Conservation (phyloP, 2,888 invertebrate genomes). For the Chironomus tentans region DNA sequence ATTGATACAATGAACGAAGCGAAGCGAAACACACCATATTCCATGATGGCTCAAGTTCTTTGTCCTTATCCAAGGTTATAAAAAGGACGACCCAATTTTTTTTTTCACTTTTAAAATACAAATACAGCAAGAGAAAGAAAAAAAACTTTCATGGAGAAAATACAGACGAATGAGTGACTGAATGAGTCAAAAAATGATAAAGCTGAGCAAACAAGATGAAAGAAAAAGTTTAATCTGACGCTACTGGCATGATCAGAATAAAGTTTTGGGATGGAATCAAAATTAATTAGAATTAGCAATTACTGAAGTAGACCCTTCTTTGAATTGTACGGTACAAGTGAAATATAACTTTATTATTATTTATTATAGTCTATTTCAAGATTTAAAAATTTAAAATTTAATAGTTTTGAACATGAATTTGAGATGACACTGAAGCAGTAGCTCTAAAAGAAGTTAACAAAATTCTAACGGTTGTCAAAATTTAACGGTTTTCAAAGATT, state of each 20-base stretch:
- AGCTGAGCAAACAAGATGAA: neutral
- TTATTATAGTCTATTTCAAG: too few species aligned
- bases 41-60: conserved; percentile 20
- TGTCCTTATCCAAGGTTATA: conserved; percentile 24
- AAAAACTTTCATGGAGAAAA: neutral
- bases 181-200: neutral
- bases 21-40: neutral
- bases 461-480: too few species aligned
- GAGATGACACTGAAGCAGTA: too few species aligned
- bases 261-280: neutral
- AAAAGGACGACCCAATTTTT: conserved; percentile 25
- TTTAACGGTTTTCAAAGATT: too few species aligned
- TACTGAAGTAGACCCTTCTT: too few species aligned
- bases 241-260: too few species aligned
- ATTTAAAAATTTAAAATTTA: too few species aligned
- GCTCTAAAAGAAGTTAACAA: too few species aligned
- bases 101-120: neutral
- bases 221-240: neutral
- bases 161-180: neutral
- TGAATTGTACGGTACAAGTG: too few species aligned
- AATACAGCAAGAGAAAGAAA: neutral
- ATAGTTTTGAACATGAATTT: too few species aligned
- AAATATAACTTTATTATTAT: too few species aligned
- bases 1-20: neutral
- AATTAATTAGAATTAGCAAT: neutral